These are phyloP conservation scores for Poeciliopsis infans DNA, from an alignment of 2,797 vertebrate species.

Conservation along the genomic window DNA sequence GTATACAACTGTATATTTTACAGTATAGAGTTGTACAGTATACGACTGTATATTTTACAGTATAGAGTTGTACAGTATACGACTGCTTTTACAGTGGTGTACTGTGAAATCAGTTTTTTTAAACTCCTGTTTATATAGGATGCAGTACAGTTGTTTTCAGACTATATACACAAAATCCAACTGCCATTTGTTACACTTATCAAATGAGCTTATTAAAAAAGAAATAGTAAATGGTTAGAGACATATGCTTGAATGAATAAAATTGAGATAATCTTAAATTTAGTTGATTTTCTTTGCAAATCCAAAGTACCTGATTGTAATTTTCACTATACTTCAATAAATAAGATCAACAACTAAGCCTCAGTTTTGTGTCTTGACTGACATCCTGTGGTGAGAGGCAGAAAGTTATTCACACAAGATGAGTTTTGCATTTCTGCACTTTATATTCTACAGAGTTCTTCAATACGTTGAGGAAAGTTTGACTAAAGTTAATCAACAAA, in stretches of 20 bases:
- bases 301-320: background rate
- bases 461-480: background rate
- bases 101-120: background rate
- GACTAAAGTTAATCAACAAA: background rate
- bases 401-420: background rate
- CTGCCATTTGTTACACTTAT: background rate
- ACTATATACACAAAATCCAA: background rate
- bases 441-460: background rate
- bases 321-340: too few species aligned
- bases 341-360: too few species aligned
- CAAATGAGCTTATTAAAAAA: background rate
- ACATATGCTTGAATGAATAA: background rate
- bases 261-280: background rate
- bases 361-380: too few species aligned
- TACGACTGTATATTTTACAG: too few species aligned
- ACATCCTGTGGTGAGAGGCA: background rate
- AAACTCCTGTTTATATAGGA: background rate
- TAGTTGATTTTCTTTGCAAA: background rate
- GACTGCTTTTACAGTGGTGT: too few species aligned
- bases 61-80: too few species aligned
- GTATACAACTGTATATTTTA: too few species aligned
- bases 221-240: background rate
- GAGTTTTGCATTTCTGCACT: background rate
- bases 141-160: background rate
- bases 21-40: too few species aligned